Conservation (phyloP, 2,797 vertebrate genomes). For the Pseudochaenichthys georgianus region DNA sequence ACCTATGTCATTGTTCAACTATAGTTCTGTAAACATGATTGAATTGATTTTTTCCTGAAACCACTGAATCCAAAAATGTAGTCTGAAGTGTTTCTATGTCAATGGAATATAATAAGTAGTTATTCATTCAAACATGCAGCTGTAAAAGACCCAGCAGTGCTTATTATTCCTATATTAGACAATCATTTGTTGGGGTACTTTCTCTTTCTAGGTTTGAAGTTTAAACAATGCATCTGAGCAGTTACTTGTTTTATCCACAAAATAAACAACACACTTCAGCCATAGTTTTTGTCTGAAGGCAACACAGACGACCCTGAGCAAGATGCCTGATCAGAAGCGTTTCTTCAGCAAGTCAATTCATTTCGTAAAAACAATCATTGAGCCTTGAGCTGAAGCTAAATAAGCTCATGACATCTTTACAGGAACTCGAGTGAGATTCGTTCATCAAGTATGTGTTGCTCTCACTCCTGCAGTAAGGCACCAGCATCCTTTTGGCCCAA, state of each 20-base stretch:
- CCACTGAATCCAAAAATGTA: neutral
- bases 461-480: constrained; percentile 4
- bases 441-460: neutral
- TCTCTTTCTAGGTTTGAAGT: neutral
- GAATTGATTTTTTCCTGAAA: neutral
- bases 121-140: neutral
- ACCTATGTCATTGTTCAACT: neutral
- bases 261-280: constrained; percentile 3
- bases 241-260: neutral
- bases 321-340: neutral
- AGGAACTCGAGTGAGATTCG: neutral
- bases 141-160: neutral
- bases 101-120: neutral
- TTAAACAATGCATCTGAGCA: neutral
- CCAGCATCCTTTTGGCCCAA: neutral
- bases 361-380: neutral
- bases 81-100: neutral
- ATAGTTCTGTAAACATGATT: neutral
- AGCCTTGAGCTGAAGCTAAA: neutral
- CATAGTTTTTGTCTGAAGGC: neutral
- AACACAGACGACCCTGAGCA: constrained; percentile 8
- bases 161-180: neutral
- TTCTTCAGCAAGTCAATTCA: constrained; percentile 14
- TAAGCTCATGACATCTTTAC: neutral
- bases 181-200: neutral